phyloP scores from a whole-genome alignment of 2,797 vertebrate species.

The Macropus fuliginosus region DNA sequence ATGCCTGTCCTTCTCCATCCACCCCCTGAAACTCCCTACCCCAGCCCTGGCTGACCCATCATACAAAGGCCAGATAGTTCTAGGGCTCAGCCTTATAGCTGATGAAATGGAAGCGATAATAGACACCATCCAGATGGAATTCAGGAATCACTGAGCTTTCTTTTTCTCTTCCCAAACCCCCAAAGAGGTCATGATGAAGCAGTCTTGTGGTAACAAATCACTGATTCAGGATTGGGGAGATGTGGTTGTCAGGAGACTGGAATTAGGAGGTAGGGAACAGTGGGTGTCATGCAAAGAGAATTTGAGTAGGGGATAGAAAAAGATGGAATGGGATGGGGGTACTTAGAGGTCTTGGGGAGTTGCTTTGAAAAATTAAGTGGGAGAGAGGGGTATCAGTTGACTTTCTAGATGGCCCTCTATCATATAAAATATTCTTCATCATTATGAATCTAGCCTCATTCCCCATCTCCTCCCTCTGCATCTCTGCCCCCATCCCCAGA shows the following conservation, averaged over 20 bases:
- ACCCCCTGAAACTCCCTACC: not conserved
- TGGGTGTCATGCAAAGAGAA: not conserved
- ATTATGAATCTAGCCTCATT: conserved; percentile 23
- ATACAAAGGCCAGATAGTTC: not conserved
- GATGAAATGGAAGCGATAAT: not conserved
- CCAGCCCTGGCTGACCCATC: not conserved
- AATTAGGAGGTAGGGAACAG: not conserved
- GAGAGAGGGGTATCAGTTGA: not conserved
- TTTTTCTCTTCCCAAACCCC: too few relatives aligned
- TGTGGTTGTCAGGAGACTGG: not conserved
- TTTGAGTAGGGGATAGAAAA: not conserved
- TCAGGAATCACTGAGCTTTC: not conserved
- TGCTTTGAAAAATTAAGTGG: conserved; percentile 11
- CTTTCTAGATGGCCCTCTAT: not conserved
- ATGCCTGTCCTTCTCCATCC: not conserved
- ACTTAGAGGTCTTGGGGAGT: not conserved
- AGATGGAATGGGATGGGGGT: not conserved
- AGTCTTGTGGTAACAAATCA: not conserved
- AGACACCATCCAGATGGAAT: not conserved
- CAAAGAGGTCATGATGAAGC: not conserved
- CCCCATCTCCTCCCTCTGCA: conserved; percentile 34
- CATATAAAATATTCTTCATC: conserved; percentile 1
- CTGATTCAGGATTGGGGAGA: not conserved
- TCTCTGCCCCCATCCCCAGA: conserved; percentile 59
- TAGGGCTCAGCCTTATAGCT: not conserved